phyloP scores from a whole-genome alignment of 1,140 invertebrate species.

The Lasioglossum albipes region DNA sequence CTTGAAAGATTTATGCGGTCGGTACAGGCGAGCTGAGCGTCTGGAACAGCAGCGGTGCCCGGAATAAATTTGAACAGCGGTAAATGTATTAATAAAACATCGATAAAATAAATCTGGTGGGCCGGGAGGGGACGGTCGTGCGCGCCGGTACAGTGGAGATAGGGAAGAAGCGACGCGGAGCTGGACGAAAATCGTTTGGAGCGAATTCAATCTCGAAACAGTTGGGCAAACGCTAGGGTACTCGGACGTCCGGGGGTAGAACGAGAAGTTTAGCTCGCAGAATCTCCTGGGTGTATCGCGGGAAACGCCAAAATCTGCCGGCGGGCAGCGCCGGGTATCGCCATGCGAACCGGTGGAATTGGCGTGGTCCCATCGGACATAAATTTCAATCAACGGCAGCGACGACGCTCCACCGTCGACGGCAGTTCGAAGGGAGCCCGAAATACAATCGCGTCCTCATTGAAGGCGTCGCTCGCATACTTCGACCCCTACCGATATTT shows the following conservation, averaged over 20 bases:
- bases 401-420: slow-evolving; percentile 18
- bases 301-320: slow-evolving; percentile 41
- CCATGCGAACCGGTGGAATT: slow-evolving; percentile 53
- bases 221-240: slow-evolving; percentile 4
- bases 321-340: slow-evolving; percentile 39
- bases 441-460: slow-evolving; percentile 68
- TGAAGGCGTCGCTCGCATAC: slow-evolving; percentile 66
- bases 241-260: slow-evolving; percentile 16
- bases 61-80: neutral
- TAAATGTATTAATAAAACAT: neutral
- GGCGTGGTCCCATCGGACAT: slow-evolving; percentile 64
- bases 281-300: slow-evolving; percentile 43
- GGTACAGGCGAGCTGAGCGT: no score
- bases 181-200: slow-evolving; percentile 16
- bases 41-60: no score
- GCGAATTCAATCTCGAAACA: slow-evolving; percentile 39
- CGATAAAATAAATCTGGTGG: neutral
- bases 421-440: slow-evolving; percentile 36
- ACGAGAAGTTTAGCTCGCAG: slow-evolving; percentile 44
- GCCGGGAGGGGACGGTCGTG: no score
- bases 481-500: slow-evolving; percentile 64
- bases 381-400: slow-evolving; percentile 71
- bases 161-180: neutral
- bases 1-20: no score
- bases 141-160: neutral